Evolutionary conservation across 2,797 vertebrate species (phyloP).

Genomic region (Gobio occitaniae): DNA sequence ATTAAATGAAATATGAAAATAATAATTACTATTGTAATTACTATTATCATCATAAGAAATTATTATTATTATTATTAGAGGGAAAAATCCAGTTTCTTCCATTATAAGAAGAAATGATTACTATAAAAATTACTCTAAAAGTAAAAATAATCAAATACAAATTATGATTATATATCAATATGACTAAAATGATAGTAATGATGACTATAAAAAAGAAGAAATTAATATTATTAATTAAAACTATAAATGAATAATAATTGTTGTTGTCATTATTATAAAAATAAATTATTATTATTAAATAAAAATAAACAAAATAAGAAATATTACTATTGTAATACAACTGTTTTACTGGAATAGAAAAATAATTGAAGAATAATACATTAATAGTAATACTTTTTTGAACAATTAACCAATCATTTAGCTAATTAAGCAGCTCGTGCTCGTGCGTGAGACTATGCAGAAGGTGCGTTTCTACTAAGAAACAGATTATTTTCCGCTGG

Average conservation of each 20-base stretch:
- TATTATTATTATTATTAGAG: too few relatives aligned
- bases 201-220: background rate
- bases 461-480: constrained; percentile 40
- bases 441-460: constrained; percentile 21
- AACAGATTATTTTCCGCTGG: background rate
- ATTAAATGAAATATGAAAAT: too few relatives aligned
- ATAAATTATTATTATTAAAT: background rate
- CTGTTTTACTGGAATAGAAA: background rate
- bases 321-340: background rate
- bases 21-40: too few relatives aligned
- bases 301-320: background rate
- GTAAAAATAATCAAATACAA: background rate
- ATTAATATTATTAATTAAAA: background rate
- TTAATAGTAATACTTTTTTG: background rate
- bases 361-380: background rate
- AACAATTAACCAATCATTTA: background rate
- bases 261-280: background rate
- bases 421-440: constrained; percentile 62
- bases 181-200: background rate
- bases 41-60: too few relatives aligned
- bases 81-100: too few relatives aligned
- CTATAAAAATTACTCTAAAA: background rate
- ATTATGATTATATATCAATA: background rate
- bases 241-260: background rate
- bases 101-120: background rate